Evolutionary conservation across 1,140 invertebrate genomes (phyloP), one percentile per base, ranked within the genome.

Genomic region (Euwallacea fornicatus): DNA sequence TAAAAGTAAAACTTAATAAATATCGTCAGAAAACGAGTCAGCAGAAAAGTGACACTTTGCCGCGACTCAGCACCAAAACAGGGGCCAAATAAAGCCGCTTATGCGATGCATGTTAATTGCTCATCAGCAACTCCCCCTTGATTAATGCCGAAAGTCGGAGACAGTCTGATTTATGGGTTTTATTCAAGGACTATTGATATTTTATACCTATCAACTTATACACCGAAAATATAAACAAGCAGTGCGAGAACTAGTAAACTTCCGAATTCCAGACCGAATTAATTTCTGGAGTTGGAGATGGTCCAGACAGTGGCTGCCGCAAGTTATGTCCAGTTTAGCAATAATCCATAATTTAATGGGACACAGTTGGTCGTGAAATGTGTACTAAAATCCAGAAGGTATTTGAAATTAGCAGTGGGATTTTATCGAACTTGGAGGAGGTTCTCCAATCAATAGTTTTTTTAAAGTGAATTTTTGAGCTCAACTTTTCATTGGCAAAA

Each of bases 281-380:
- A 63, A 63, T 63, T 63, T 63, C 61, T 6, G 42, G 42, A 63
- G 61, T 63, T 46, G 61, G 61, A 63, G 61, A 63, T 63, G 47
- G 13, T 63, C 42, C 61, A 63, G 61, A 47, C 61, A 63, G 42
- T n/a, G 15, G 11, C 61, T 7, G 47, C 61, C 61, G 61, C 61
- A 63, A 63, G 61, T 63, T 63, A 63, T 63, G 42, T 63, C 42
- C 61, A 63, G 61, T 63, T 63, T 46, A 63, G 61, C 44, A 63
- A 63, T 63, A 63, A 46, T 63, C 61, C 61, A 46, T 63, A 63
- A 63, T 63, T 63, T 63, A 63, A 44, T 63, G 61, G 6, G 9
- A 63, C 61, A 21, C 42, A 41, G 42, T 63, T 13, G 33, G 21
- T 7, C 59, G 21, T 9, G 59, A 61, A 61, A 42, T 33, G 21